Base-by-base conservation (phyloP, 2,888 invertebrate species). In the Cactoblastis cactorum region DNA sequence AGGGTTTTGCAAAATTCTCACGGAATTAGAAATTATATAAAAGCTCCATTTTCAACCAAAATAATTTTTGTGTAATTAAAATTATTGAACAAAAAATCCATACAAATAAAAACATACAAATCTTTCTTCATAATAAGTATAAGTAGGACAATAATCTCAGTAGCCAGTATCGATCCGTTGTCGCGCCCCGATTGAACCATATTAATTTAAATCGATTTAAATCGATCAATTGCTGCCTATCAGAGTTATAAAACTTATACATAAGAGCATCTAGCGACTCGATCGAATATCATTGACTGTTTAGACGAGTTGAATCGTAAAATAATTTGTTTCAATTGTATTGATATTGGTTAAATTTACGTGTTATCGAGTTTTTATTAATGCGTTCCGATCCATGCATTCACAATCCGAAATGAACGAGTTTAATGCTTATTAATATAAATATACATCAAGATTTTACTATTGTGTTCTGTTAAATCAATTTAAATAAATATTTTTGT, bases 161-260 rank as follows among this genome's bases (percentile, higher is more conserved):
- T 2, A 15, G 3, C 15, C 47, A 43, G 51, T 51, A 71, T 66
- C 63, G 69, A 77, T 73, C 64, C 57, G 73, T 74, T 71, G 74
- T 71, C 71, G 74, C 78, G 60, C 69, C 73, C 72, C 69, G 80
- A 81, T 82, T 81, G 83, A 84, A 77, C 77, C 76, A 77, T 70
- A 77, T 77, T 80, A 82, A 83, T 77, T 22, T 22, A 22, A 76
- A 78, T 82, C 83, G 83, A 88, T 85, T 84, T 77, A 85, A 82
- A 83, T 72, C 65, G 78, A 73, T 80, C 87, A 87, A 87, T 87
- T 86, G 88, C 79, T 80, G 78, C 84, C 83, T 69, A 87, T 87
- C 86, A 84, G 80, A 74, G 69, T 80, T 77, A 75, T 83, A 84
- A 82, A 83, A 83, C 69, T 79, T 70, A 71, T 76, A 82, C 85